Evolutionary conservation across 2,113 vertebrate species (phyloP).

Genomic region (Vombatus ursinus): DNA sequence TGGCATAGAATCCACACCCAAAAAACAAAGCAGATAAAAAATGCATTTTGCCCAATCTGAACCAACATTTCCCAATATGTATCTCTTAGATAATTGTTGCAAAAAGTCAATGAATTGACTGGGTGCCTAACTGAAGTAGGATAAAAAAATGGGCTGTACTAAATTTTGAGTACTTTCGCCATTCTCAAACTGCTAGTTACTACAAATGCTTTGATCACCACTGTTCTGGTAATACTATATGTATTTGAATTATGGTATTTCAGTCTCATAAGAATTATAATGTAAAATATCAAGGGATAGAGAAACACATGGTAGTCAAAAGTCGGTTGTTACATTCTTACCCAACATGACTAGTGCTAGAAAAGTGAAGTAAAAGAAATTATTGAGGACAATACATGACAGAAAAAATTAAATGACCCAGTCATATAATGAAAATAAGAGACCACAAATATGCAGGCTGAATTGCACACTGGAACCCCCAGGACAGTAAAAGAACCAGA

Average conservation of each 20-base stretch:
- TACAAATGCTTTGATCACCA: background rate
- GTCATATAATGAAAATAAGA: background rate
- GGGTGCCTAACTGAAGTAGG: background rate
- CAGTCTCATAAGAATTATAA: background rate
- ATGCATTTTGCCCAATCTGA: background rate
- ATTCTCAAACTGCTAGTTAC: background rate
- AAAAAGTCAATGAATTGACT: background rate
- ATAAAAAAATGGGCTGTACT: background rate
- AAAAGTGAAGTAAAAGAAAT: background rate
- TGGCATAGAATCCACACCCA: background rate
- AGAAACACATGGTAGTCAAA: background rate
- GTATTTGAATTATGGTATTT: background rate
- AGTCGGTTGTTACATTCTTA: background rate
- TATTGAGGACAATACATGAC: background rate
- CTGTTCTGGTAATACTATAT: background rate
- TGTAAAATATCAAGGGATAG: background rate
- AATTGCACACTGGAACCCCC: background rate
- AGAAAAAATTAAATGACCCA: background rate
- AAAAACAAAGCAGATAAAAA: background rate
- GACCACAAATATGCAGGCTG: background rate
- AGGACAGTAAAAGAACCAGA: background rate
- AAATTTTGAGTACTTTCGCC: background rate
- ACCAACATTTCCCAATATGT: background rate
- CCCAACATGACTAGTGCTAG: background rate
- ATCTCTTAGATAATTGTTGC: background rate